Evolutionary conservation across 2,888 invertebrate genomes (phyloP), one percentile per base, ranked within the genome.

Genomic region (Coremacera marginata): DNA sequence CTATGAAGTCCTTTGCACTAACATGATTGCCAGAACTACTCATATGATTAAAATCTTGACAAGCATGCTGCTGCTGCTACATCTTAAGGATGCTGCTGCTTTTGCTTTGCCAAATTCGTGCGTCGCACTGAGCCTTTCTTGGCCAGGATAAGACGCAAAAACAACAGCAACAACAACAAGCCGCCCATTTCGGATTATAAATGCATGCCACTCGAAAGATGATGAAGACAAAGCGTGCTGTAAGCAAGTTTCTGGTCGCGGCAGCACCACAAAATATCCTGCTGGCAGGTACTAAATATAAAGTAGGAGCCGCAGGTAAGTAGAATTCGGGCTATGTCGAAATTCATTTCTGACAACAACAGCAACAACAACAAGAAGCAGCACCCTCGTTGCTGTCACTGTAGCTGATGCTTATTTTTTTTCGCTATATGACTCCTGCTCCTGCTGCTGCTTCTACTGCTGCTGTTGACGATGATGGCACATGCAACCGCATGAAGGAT

Each of bases 401-500:
- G 31, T 49, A 49, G n/a, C 34, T 27, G 70, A 51, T 70, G 16
- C 27, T 70, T 52, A 3, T 70, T 52, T 70, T 51, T 49, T 70
- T 22, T 27, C 22, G 25, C 49, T 2, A 11, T 16, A 11, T 31
- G 14, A 25, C 34, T 25, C n/a, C 34, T 31, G 52, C n/a, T 57
- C 16, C 51, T 68, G 34, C 22, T 75, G 52, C 37, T 22, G 27
- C 44, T 71, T 8, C 3, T 8, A 14, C 14, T 34, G 73, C 19
- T 25, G 27, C 0, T 34, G 44, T 60, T 63, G 60, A 49, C 31
- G 27, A 60, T 62, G 68, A 60, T 27, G 60, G 51, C 52, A 34
- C 51, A 74, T 62, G 70, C 31, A 70, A 71, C 76, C 71, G 44
- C 71, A 71, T 76, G 71, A 22, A 76, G 71, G 65, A 76, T 71